phyloP scores from a whole-genome alignment of 23 tunicate species.

The Halocynthia aurantium region DNA sequence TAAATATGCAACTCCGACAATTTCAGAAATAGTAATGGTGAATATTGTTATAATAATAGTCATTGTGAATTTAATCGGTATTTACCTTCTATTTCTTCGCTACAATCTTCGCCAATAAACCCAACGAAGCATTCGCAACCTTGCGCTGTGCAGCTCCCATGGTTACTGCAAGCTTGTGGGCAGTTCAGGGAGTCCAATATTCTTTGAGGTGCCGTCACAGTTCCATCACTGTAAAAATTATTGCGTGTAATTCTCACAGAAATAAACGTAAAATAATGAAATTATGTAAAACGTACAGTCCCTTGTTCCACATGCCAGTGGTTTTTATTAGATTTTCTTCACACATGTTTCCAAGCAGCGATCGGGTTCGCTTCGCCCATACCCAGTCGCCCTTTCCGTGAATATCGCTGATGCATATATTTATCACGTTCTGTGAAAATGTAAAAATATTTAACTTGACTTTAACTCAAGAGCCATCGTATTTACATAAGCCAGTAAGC shows the following conservation, averaged over 20 bases:
- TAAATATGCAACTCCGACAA: too few relatives aligned
- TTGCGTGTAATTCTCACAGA: neutral
- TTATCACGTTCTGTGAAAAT: slow-evolving; percentile 1
- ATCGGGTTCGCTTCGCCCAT: slow-evolving; percentile 1
- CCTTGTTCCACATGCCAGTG: neutral
- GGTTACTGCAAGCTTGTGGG: neutral
- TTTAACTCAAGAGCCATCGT: too few relatives aligned
- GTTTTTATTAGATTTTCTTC: neutral
- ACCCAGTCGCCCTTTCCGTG: slow-evolving; percentile 3
- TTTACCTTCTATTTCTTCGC: neutral
- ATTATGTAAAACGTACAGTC: neutral
- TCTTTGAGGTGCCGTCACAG: neutral
- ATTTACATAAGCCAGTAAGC: too few relatives aligned
- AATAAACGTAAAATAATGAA: neutral
- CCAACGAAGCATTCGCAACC: neutral
- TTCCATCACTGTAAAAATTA: slow-evolving; percentile 1
- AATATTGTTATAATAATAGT: too few relatives aligned
- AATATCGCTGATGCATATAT: slow-evolving; percentile 3
- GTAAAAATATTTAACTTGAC: too few relatives aligned
- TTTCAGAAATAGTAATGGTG: too few relatives aligned
- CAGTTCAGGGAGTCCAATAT: neutral
- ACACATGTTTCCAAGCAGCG: slow-evolving; percentile 9
- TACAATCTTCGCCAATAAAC: neutral
- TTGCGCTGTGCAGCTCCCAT: neutral
- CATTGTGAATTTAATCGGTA: too few relatives aligned